These are phyloP conservation scores for Drosophila nr. perissopoda DNA, from an alignment of 2,888 invertebrate species.

Conservation along the genomic window DNA sequence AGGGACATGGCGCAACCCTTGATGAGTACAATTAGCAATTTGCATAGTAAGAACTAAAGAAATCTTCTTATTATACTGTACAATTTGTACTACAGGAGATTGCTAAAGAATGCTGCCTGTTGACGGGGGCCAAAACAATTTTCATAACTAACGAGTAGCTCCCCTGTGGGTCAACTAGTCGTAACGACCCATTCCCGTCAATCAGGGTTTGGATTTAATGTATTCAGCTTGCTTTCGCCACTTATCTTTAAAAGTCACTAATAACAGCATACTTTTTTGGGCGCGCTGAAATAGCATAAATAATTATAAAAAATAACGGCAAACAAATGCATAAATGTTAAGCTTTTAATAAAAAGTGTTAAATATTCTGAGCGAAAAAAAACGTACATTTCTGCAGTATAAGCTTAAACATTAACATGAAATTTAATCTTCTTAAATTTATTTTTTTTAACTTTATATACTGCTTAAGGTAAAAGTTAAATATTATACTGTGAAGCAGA, in stretches of 20 bases:
- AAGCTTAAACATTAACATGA: not conserved
- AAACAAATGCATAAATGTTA: too few species aligned
- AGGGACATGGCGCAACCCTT: slow-evolving; percentile 38
- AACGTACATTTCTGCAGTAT: not conserved
- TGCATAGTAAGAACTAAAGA: slow-evolving; percentile 74
- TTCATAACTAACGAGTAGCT: slow-evolving; percentile 62
- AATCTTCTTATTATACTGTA: slow-evolving; percentile 37
- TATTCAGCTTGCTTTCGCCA: slow-evolving; percentile 6
- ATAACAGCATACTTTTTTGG: not conserved
- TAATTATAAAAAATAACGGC: too few species aligned
- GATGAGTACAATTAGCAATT: slow-evolving; percentile 80
- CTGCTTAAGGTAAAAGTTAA: not conserved
- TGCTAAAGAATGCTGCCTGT: slow-evolving; percentile 8
- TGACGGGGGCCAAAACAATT: slow-evolving; percentile 46
- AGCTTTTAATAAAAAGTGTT: not conserved
- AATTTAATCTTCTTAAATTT: not conserved
- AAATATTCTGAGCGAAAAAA: not conserved
- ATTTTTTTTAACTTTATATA: not conserved
- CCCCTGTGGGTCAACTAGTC: slow-evolving; percentile 26
- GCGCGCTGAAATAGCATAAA: not conserved
- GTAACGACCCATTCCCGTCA: slow-evolving; percentile 14
- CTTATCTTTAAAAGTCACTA: not conserved
- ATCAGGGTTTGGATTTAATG: slow-evolving; percentile 1
- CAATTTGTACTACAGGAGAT: not conserved
- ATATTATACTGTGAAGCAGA: not conserved